phyloP scores from a whole-genome alignment of 2,797 vertebrate genomes.

The Acrossocheilus wenchowensis region DNA sequence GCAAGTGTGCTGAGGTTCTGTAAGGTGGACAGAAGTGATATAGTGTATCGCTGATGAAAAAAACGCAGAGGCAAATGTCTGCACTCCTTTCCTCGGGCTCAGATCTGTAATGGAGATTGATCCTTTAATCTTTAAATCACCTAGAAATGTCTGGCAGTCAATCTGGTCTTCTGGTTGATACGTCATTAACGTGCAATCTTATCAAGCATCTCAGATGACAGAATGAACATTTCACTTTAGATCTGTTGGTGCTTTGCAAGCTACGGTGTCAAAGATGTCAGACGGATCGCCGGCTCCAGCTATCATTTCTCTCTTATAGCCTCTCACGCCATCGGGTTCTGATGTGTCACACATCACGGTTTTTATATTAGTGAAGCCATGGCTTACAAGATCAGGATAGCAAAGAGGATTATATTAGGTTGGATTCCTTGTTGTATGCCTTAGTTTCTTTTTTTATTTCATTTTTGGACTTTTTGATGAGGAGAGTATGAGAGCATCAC shows the following conservation, averaged over 20 bases:
- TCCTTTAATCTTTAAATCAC: slow-evolving; percentile 58
- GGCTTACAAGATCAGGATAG: slow-evolving; percentile 26
- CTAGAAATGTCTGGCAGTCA: slow-evolving; percentile 47
- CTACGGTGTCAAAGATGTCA: slow-evolving; percentile 27
- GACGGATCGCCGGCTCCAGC: slow-evolving; percentile 27
- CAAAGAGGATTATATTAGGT: slow-evolving; percentile 24
- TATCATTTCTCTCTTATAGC: slow-evolving; percentile 31
- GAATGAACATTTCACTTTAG: slow-evolving; percentile 52
- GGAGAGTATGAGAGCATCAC: not conserved
- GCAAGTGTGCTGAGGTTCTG: not conserved
- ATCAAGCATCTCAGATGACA: slow-evolving; percentile 54
- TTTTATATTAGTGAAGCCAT: not conserved
- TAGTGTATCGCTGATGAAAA: slow-evolving; percentile 40
- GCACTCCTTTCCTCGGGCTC: slow-evolving; percentile 18
- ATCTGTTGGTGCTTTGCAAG: slow-evolving; percentile 30
- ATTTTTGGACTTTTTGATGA: slow-evolving; percentile 2
- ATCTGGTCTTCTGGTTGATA: slow-evolving; percentile 47
- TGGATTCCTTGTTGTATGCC: slow-evolving; percentile 1
- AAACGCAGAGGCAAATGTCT: slow-evolving; percentile 35
- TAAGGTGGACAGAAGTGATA: slow-evolving; percentile 20
- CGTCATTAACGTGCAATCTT: slow-evolving; percentile 52
- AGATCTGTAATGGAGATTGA: slow-evolving; percentile 57
- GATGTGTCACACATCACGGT: slow-evolving; percentile 15
- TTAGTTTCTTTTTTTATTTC: not conserved
- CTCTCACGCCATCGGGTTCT: slow-evolving; percentile 19